Evolutionary conservation across 2,888 invertebrate genomes (phyloP).

Genomic region (Vandiemenella viatica): DNA sequence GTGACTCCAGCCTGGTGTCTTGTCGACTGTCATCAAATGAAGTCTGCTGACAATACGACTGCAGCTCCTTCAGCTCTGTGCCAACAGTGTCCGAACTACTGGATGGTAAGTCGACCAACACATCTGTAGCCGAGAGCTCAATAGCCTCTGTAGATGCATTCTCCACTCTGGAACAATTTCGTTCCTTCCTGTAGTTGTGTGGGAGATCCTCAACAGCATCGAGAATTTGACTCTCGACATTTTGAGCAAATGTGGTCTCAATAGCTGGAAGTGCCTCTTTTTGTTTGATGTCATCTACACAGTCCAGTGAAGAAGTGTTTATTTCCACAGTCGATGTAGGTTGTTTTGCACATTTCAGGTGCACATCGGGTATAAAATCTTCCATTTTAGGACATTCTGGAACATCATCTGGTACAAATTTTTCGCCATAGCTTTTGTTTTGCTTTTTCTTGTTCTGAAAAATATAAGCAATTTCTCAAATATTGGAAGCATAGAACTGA

Average conservation of each 20-base stretch:
- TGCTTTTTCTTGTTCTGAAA: too few species aligned
- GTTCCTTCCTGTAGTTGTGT: not conserved
- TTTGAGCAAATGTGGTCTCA: slow-evolving; percentile 3
- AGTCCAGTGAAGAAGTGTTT: too few species aligned
- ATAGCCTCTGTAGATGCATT: not conserved
- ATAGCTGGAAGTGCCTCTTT: not conserved
- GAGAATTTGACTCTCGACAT: slow-evolving; percentile 12
- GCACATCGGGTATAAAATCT: too few species aligned
- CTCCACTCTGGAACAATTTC: slow-evolving; percentile 2
- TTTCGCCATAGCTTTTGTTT: too few species aligned
- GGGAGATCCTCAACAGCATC: slow-evolving; percentile 14
- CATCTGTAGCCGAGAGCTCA: not conserved
- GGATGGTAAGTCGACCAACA: not conserved
- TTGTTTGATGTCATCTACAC: not conserved
- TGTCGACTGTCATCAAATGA: slow-evolving; percentile 10
- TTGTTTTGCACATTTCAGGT: too few species aligned
- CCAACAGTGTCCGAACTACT: slow-evolving; percentile 24
- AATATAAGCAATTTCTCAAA: too few species aligned
- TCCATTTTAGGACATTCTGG: slow-evolving; percentile 7
- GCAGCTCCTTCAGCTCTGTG: slow-evolving; percentile 25
- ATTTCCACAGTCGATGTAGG: not conserved
- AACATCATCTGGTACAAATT: too few species aligned
- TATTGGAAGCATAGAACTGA: too few species aligned
- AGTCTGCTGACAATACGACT: slow-evolving; percentile 11
- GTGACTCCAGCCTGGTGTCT: slow-evolving; percentile 10